Evolutionary conservation across 2,113 vertebrate genomes (phyloP), one percentile per base, ranked within the genome.

Genomic region (Lampris incognitus): DNA sequence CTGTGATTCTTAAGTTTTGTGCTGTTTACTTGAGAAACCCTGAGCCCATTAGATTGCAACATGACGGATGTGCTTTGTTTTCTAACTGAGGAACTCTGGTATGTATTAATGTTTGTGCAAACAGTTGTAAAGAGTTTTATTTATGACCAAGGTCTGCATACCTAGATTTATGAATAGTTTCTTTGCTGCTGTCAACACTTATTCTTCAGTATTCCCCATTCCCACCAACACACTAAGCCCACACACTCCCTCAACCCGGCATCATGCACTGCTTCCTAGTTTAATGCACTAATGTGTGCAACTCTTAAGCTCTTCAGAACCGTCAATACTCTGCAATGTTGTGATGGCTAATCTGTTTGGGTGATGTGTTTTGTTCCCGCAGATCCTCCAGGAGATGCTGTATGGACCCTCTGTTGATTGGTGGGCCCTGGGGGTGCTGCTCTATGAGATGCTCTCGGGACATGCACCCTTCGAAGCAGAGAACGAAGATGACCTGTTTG

Each of bases 341-440:
- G 48, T 6, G 44, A n/a, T 52, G 51, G 44, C 40, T 75, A 52
- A 62, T 10, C 42, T 41, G 73, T 67, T 55, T 13, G 8, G 72
- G 4, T 40, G 37, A 57, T 66, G 51, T 74, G 42, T 69, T 48
- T 39, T 79, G 60, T 79, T 50, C 69, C 62, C 84, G 48, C 83
- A 99, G 98, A 99, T 99, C 87, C 94, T 99, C 40, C 96, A 98
- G 88, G 98, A 99, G 90, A 96, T 99, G 97, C 92, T 96, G 8
- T 99, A 99, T 0, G 97, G 97, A n/a, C 95, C 97, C 0, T 97
- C 97, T 0, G 98, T 99, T 3, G 97, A 99, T 81, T 99, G 98
- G 98, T 99, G 98, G 98, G 97, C 98, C 0, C 97, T 99, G 74
- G 98, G 98, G 0, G 97, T 99, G 82, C 90, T 99, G 50, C 94